These are phyloP conservation scores for Pectinophora gossypiella DNA, from an alignment of 1,140 invertebrate genomes.

Conservation along the genomic window DNA sequence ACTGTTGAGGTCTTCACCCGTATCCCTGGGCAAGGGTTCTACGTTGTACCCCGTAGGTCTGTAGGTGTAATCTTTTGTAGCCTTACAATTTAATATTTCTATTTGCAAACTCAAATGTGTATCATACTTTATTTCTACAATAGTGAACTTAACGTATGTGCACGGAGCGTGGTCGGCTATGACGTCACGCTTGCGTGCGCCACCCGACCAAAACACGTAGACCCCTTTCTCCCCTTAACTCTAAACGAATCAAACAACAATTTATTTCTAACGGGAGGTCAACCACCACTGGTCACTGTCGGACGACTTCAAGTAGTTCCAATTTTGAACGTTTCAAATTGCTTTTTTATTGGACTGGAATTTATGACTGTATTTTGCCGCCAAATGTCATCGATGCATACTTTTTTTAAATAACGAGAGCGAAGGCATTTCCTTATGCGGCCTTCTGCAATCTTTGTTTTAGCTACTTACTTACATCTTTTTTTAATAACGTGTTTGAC, in stretches of 20 bases:
- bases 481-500: too few relatives aligned
- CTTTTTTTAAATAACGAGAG: neutral
- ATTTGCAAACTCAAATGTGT: neutral
- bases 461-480: too few relatives aligned
- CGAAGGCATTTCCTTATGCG: too few relatives aligned
- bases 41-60: too few relatives aligned
- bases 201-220: constrained; percentile 28
- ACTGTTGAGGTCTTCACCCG: too few relatives aligned
- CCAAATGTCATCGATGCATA: constrained; percentile 45
- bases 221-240: constrained; percentile 18
- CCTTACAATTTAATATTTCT: too few relatives aligned
- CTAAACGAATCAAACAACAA: neutral
- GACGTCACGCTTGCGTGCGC: constrained; percentile 61
- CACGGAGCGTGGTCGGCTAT: constrained; percentile 45
- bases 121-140: neutral
- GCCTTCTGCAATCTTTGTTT: too few relatives aligned
- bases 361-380: constrained; percentile 59
- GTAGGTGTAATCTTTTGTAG: too few relatives aligned
- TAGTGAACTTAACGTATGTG: constrained; percentile 45
- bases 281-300: constrained; percentile 21
- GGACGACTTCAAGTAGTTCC: constrained; percentile 45
- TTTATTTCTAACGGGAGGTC: neutral
- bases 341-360: constrained; percentile 69
- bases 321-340: constrained; percentile 69
- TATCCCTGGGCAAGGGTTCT: too few relatives aligned